phyloP scores from a whole-genome alignment of 2,113 vertebrate genomes.

The Ursus arctos region DNA sequence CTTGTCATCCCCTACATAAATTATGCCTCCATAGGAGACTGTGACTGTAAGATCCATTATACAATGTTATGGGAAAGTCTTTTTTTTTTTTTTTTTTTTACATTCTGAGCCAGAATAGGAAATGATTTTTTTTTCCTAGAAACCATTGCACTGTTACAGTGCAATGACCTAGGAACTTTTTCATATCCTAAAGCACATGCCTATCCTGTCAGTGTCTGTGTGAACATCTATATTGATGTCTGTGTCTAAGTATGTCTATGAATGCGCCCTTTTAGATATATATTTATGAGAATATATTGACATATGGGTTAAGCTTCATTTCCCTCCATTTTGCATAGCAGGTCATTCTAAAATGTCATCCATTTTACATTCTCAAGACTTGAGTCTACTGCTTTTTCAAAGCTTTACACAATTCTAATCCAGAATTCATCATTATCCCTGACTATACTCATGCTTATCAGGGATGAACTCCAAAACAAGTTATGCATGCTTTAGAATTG shows the following conservation, averaged over 20 bases:
- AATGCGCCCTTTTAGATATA: not conserved
- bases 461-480: constrained; percentile 69
- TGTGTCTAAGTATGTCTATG: not conserved
- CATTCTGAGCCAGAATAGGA: constrained; percentile 48
- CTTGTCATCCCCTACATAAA: constrained; percentile 61
- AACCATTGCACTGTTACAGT: not conserved
- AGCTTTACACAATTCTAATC: constrained; percentile 55
- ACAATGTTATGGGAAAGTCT: constrained; percentile 56
- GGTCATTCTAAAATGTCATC: constrained; percentile 33
- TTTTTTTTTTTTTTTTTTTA: constrained; percentile 41
- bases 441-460: constrained; percentile 52
- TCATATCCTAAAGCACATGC: not conserved
- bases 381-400: constrained; percentile 52
- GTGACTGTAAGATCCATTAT: constrained; percentile 69
- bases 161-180: constrained; percentile 32
- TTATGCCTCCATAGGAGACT: constrained; percentile 62
- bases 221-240: not conserved
- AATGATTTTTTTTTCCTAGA: constrained; percentile 43
- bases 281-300: not conserved
- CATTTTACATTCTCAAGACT: constrained; percentile 55
- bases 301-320: not conserved
- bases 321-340: not conserved
- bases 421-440: constrained; percentile 61
- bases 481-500: constrained; percentile 53
- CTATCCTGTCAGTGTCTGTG: not conserved